phyloP scores from a whole-genome alignment of 2,797 vertebrate species.

The Lates japonicus region DNA sequence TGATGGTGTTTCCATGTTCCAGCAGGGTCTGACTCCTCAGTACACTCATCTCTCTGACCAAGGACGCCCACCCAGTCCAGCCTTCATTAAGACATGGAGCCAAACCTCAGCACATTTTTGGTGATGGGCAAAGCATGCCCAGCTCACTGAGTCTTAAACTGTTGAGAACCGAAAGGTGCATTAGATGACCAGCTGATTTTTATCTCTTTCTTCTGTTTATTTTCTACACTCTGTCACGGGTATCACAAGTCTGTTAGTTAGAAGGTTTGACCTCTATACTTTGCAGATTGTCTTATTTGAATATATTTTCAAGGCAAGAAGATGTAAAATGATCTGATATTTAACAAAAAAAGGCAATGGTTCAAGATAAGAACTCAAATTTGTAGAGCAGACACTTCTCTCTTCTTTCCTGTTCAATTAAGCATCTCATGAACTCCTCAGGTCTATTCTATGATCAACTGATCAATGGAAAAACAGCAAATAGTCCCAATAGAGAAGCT shows the following conservation, averaged over 20 bases:
- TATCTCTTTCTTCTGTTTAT: neutral
- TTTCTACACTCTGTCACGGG: neutral
- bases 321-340: neutral
- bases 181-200: neutral
- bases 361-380: neutral
- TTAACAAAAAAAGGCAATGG: neutral
- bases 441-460: no score
- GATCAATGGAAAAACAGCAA: neutral
- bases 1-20: conserved; percentile 60
- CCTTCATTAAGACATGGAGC: neutral
- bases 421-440: neutral
- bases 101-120: neutral
- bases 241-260: neutral
- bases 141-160: neutral
- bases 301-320: neutral
- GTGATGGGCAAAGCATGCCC: neutral
- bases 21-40: conserved; percentile 38
- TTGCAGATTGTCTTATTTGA: neutral
- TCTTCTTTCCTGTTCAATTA: neutral
- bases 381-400: no score
- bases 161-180: neutral
- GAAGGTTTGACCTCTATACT: neutral
- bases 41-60: conserved; percentile 36
- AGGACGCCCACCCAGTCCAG: conserved; percentile 14
- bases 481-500: neutral